Evolutionary conservation across 2,113 vertebrate species (phyloP).

Genomic region (Cynocephalus volans): DNA sequence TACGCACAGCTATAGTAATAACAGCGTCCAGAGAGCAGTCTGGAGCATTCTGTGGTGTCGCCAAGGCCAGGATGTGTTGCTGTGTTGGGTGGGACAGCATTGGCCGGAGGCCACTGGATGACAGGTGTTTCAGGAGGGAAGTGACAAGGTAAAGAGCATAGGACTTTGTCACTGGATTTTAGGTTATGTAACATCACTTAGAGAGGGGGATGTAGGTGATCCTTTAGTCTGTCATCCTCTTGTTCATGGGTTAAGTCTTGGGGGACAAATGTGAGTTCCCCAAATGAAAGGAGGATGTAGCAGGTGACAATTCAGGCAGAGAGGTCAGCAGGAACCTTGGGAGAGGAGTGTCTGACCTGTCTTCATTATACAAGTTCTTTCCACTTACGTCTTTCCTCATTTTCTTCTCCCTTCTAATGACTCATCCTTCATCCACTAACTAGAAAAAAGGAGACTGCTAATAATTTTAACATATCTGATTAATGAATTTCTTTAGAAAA

Average conservation of each 20-base stretch:
- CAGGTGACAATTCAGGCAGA: rapidly evolving
- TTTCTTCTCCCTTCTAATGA: not conserved
- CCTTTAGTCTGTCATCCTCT: not conserved
- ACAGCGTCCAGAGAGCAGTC: not conserved
- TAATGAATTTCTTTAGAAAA: not conserved
- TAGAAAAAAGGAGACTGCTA: not conserved
- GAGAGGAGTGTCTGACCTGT: too few relatives aligned
- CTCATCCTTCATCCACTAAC: not conserved
- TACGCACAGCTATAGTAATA: rapidly evolving
- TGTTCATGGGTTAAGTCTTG: not conserved
- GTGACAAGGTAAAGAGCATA: not conserved
- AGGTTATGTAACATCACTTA: not conserved
- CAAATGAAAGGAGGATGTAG: rapidly evolving
- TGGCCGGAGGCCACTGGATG: not conserved
- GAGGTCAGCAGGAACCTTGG: rapidly evolving
- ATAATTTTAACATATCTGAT: not conserved
- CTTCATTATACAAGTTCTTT: rapidly evolving
- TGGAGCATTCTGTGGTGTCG: not conserved
- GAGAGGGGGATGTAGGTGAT: not conserved
- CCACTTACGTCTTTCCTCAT: too few relatives aligned
- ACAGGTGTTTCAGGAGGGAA: not conserved
- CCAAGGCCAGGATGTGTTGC: not conserved
- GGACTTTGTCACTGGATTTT: not conserved
- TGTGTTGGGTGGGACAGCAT: not conserved
- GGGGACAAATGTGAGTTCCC: not conserved